Conservation (phyloP, 2,113 vertebrate genomes). For the Lycaon pictus region DNA sequence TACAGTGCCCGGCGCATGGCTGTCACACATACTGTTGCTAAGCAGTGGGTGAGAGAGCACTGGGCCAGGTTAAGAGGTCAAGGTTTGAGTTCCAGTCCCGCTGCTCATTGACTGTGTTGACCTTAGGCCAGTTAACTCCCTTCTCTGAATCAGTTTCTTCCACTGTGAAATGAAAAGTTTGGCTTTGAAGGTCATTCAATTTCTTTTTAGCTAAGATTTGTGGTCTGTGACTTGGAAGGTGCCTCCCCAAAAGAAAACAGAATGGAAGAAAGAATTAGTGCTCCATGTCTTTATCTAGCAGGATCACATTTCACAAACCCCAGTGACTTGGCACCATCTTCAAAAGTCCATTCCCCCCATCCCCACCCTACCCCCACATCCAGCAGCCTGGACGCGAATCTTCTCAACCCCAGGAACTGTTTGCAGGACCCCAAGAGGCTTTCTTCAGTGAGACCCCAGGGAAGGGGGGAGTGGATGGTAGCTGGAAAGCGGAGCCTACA, state of each 20-base stretch:
- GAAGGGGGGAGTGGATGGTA: not conserved
- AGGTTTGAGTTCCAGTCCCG: not conserved
- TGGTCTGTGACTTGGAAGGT: not conserved
- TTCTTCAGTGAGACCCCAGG: not conserved
- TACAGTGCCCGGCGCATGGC: not conserved
- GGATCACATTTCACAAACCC: slow-evolving; percentile 29
- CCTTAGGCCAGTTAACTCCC: not conserved
- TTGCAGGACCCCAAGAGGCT: not conserved
- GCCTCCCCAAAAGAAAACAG: not conserved
- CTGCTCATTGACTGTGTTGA: not conserved
- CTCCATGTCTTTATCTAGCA: slow-evolving; percentile 31
- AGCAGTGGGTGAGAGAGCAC: not conserved
- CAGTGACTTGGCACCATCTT: not conserved
- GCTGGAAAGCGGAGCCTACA: not conserved
- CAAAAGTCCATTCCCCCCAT: not conserved
- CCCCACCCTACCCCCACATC: not conserved
- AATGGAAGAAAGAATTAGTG: not conserved
- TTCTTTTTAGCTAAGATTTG: slow-evolving; percentile 8
- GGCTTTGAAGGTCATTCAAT: not conserved
- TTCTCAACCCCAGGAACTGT: not conserved
- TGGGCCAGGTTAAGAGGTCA: not conserved
- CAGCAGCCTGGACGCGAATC: not conserved
- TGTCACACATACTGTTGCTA: not conserved
- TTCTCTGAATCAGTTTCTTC: slow-evolving; percentile 31
- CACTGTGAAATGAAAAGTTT: not conserved